A percentile compares a stretch with the other conserved stretches of the same genome.
Evolutionary conservation across 1,140 invertebrate genomes (phyloP).

Genomic region (Meteorus sp.): DNA sequence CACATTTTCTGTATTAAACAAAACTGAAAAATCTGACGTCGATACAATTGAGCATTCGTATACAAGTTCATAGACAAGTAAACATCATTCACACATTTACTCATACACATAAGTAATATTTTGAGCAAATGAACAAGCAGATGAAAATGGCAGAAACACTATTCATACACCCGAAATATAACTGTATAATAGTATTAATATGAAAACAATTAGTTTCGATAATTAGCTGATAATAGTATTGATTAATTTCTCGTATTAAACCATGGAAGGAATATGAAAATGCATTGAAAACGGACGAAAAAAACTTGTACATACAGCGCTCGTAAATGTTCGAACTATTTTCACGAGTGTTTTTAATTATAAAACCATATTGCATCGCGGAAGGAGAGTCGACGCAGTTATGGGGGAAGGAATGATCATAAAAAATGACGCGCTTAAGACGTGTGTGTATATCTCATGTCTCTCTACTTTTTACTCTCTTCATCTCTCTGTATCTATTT

Average conservation of each 20-base stretch:
- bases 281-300: background rate
- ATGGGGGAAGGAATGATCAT: background rate
- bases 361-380: conserved; percentile 1
- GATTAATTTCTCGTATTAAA: conserved; percentile 18
- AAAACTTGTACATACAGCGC: conserved; percentile 24
- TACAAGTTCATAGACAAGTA: too few species aligned
- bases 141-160: too few species aligned
- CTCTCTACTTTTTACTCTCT: too few species aligned
- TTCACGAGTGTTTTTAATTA: background rate
- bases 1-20: too few species aligned
- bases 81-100: too few species aligned
- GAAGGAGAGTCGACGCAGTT: background rate
- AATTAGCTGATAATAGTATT: conserved; percentile 27
- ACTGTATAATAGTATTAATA: conserved; percentile 23
- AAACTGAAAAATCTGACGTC: too few species aligned
- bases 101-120: background rate
- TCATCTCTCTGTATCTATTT: too few species aligned
- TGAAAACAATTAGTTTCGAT: conserved; percentile 24
- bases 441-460: background rate
- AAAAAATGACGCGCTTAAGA: too few species aligned
- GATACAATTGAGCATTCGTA: too few species aligned
- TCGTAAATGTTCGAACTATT: conserved; percentile 9
- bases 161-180: conserved; percentile 15
- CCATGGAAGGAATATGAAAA: conserved; percentile 10
- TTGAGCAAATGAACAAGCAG: background rate